Percentiles rank a stretch among this genome's conserved stretches.
These are phyloP conservation scores for Pollenia amentaria DNA, from an alignment of 2,888 invertebrate species.

Conservation along the genomic window DNA sequence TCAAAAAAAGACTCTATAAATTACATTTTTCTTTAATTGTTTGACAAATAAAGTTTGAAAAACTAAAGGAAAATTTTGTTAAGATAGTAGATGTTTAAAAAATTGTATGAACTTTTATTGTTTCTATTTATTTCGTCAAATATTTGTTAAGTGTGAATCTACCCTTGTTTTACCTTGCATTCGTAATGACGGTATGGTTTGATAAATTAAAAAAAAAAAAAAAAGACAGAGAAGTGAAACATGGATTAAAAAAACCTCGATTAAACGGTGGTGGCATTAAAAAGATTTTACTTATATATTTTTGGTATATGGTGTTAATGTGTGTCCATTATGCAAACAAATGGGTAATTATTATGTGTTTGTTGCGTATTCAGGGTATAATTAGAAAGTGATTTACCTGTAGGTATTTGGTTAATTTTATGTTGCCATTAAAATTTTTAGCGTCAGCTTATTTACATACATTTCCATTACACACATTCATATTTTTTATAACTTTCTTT, in stretches of 20 bases:
- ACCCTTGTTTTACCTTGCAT: too few relatives aligned
- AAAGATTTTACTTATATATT: not conserved
- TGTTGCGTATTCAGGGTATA: conserved; percentile 61
- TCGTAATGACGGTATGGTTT: not conserved
- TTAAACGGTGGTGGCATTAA: conserved; percentile 1
- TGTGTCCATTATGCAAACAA: conserved; percentile 6
- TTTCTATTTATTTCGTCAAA: too few relatives aligned
- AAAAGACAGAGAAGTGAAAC: conserved; percentile 3
- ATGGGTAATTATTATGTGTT: conserved; percentile 63
- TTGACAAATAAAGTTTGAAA: too few relatives aligned
- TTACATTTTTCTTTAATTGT: too few relatives aligned
- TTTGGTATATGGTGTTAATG: not conserved
- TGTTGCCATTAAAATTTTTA: conserved; percentile 37
- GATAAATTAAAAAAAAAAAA: not conserved
- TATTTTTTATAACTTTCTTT: too few relatives aligned
- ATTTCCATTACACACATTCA: too few relatives aligned
- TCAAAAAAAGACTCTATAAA: too few relatives aligned
- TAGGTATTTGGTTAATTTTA: conserved; percentile 63
- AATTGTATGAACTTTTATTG: too few relatives aligned
- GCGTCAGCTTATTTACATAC: not conserved
- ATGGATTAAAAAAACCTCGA: not conserved
- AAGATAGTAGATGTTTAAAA: too few relatives aligned
- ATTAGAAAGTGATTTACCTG: conserved; percentile 74
- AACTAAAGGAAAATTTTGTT: too few relatives aligned
- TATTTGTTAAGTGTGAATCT: not conserved